Conservation (phyloP, 2,113 vertebrate species). For the Siphamia tubifer region DNA sequence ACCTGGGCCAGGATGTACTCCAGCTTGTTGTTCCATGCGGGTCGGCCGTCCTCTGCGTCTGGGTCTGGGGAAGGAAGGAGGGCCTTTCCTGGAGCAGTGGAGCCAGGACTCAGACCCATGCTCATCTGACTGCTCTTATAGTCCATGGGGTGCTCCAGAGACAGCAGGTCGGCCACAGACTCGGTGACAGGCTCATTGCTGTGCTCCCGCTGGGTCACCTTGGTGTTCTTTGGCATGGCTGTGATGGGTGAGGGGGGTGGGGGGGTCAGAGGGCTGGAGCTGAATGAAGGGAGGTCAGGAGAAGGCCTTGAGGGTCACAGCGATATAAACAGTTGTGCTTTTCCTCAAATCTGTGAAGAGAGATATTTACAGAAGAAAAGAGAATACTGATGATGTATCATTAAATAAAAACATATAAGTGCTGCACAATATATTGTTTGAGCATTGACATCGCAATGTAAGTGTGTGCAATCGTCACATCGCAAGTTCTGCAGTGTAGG, state of each 20-base stretch:
- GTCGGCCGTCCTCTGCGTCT: constrained; percentile 86
- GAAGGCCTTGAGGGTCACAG: background rate
- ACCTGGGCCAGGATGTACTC: constrained; percentile 98
- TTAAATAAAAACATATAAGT: no score
- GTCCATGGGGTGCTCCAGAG: constrained; percentile 94
- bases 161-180: constrained; percentile 96
- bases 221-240: constrained; percentile 96
- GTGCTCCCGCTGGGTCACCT: constrained; percentile 94
- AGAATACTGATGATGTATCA: no score
- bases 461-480: no score
- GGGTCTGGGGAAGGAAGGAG: constrained; percentile 85
- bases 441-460: no score
- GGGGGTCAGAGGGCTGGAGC: constrained; percentile 2
- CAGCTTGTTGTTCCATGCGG: constrained; percentile 97
- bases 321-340: constrained; percentile 23
- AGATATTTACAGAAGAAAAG: background rate
- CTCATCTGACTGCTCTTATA: constrained; percentile 94
- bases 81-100: constrained; percentile 80
- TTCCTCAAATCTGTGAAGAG: constrained; percentile 46
- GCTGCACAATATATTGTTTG: no score
- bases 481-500: no score
- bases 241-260: no score
- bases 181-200: constrained; percentile 96
- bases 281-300: background rate
- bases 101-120: constrained; percentile 80